Conservation (phyloP, 1,140 invertebrate species). For the Hycleus cichorii region DNA sequence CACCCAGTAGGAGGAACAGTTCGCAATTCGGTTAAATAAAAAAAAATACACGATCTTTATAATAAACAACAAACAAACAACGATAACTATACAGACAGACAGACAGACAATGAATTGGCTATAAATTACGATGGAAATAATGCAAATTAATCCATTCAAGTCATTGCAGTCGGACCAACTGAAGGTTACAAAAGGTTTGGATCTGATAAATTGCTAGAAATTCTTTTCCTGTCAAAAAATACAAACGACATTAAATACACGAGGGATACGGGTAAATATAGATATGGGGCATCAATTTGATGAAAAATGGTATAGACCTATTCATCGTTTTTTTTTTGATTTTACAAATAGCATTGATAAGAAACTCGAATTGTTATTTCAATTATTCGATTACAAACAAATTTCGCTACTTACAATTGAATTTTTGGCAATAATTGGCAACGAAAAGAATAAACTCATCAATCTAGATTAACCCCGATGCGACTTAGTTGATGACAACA, state of each 20-base stretch:
- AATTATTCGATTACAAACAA: too few relatives aligned
- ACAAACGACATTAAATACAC: conserved; percentile 7
- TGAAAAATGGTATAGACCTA: neutral
- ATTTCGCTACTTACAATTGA: too few relatives aligned
- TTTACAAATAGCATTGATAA: too few relatives aligned
- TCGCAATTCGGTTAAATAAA: neutral
- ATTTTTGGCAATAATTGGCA: too few relatives aligned
- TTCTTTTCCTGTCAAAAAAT: conserved; percentile 16
- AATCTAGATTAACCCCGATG: too few relatives aligned
- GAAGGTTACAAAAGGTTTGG: conserved; percentile 12
- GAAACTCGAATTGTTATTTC: too few relatives aligned
- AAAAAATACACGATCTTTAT: too few relatives aligned
- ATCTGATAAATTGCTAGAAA: conserved; percentile 14
- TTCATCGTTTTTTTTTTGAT: too few relatives aligned
- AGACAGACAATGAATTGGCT: conserved; percentile 15
- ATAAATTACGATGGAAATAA: conserved; percentile 16
- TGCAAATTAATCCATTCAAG: conserved; percentile 19
- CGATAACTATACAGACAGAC: neutral
- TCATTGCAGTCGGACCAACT: conserved; percentile 3
- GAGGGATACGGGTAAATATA: conserved; percentile 2
- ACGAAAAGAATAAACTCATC: too few relatives aligned
- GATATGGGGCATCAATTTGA: conserved; percentile 1
- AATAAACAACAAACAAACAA: too few relatives aligned
- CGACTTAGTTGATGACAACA: too few relatives aligned
- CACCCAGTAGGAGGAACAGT: neutral